Evolutionary conservation across 2,113 vertebrate species (phyloP), one percentile per base, ranked within the genome.

Genomic region (Lepus europaeus): DNA sequence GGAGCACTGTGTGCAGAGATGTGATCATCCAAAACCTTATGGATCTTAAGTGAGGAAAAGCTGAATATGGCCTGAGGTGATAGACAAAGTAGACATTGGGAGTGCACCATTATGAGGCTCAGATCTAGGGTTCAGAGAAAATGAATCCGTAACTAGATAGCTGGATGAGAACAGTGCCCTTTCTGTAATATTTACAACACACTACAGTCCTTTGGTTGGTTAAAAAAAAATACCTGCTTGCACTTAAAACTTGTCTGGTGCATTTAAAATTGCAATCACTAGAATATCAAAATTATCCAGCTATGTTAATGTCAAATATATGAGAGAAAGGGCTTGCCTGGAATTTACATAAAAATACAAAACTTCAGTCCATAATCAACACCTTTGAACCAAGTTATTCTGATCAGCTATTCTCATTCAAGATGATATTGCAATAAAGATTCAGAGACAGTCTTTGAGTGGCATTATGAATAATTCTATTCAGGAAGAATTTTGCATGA

Each of bases 311-410:
- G 89, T 97, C 89, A 97, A 95, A 87, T 90, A 74, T 49, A 83
- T 51, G 70, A 90, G 73, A 94, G 3, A 97, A 89, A 94, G 91
- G 53, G 12, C 53, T 93, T 84, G 80, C 51, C 3, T 17, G 64
- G 97, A 96, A 97, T 98, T 96, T 96, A 92, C 96, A 96, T 95
- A 69, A 97, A 98, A 98, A 97, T 97, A 93, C 22, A 95, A 10
- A 6, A 91, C 59, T 94, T 95, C 77, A 81, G 59, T 84, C 87
- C 81, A 92, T 90, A 95, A 97, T 96, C 97, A 96, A 95, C 82
- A 96, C 92, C 91, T 96, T 97, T 94, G 93, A 97, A 84, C 31
- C 96, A 96, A 98, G 94, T 96, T 97, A 97, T 98, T 97, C 97
- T 97, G 56, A 96, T 94, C 96, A 94, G 96, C 61, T 84, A 95